Percentiles rank a stretch among this genome's conserved stretches.
Conservation (phyloP, 2,888 invertebrate genomes). For the Prosopocoilus inquinatus region DNA sequence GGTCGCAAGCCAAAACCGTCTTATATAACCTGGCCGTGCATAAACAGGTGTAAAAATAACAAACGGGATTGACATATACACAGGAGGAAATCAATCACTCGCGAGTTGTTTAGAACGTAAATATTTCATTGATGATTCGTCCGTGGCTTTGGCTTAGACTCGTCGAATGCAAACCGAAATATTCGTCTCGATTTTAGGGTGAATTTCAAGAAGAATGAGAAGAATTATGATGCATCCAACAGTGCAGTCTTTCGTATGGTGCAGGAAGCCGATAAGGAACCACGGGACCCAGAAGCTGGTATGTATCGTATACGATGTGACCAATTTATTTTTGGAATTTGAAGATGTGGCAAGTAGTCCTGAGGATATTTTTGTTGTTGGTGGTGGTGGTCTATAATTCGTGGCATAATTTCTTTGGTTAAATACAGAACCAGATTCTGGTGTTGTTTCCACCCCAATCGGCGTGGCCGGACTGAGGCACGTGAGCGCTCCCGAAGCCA, state of each 20-base stretch:
- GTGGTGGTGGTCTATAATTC: neutral
- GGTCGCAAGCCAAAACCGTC: too few species aligned
- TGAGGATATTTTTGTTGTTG: neutral
- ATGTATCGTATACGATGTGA: constrained; percentile 27
- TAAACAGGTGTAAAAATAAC: too few species aligned
- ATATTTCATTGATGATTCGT: too few species aligned
- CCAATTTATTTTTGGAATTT: neutral
- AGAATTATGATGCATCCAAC: constrained; percentile 80
- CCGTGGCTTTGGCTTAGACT: neutral
- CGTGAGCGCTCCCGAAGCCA: constrained; percentile 71
- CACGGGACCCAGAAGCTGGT: constrained; percentile 70
- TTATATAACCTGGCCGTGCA: too few species aligned
- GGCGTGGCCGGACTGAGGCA: constrained; percentile 64
- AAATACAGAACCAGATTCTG: constrained; percentile 46
- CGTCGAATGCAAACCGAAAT: too few species aligned
- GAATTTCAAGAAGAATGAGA: constrained; percentile 95
- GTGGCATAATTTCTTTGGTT: neutral
- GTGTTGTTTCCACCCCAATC: constrained; percentile 52
- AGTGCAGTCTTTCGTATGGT: constrained; percentile 90
- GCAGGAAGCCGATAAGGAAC: constrained; percentile 83
- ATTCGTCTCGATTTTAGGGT: constrained; percentile 60
- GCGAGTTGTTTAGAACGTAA: too few species aligned
- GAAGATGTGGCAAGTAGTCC: too few species aligned
- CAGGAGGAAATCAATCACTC: too few species aligned
- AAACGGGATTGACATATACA: too few species aligned